These are phyloP conservation scores for Lymantria monacha DNA, from an alignment of 2,888 invertebrate genomes.

Conservation along the genomic window DNA sequence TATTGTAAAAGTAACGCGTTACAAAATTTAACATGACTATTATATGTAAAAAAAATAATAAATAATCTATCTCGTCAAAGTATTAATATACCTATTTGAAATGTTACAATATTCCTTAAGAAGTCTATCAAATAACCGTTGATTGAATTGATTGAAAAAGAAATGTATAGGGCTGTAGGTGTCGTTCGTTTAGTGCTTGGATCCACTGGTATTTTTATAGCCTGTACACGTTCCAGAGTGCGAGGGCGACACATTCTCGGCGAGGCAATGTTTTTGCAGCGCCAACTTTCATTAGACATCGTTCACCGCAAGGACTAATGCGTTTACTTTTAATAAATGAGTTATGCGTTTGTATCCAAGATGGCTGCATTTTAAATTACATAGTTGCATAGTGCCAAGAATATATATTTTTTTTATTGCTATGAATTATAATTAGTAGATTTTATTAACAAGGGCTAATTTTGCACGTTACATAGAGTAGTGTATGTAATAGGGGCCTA, in stretches of 20 bases:
- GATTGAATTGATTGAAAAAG: constrained; percentile 79
- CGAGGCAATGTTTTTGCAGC: constrained; percentile 76
- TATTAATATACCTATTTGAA: constrained; percentile 30
- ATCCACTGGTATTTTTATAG: constrained; percentile 76
- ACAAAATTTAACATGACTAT: no score
- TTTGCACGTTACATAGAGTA: no score
- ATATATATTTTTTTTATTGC: no score
- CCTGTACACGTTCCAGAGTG: constrained; percentile 75
- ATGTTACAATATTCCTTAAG: constrained; percentile 54
- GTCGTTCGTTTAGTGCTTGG: constrained; percentile 45
- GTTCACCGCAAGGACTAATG: constrained; percentile 65
- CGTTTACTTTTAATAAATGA: constrained; percentile 78
- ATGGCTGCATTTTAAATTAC: constrained; percentile 60
- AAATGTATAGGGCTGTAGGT: constrained; percentile 48
- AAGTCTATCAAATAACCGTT: constrained; percentile 45
- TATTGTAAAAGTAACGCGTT: constrained; percentile 4
- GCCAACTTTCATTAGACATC: constrained; percentile 78
- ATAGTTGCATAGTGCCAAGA: no score
- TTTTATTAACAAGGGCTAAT: no score
- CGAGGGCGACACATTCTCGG: constrained; percentile 78
- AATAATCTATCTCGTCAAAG: constrained; percentile 2
- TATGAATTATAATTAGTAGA: no score
- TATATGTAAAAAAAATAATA: constrained; percentile 18
- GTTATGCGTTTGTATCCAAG: constrained; percentile 76
- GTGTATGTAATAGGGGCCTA: no score